Conservation (phyloP, 2,113 vertebrate genomes). For the Mirounga angustirostris region DNA sequence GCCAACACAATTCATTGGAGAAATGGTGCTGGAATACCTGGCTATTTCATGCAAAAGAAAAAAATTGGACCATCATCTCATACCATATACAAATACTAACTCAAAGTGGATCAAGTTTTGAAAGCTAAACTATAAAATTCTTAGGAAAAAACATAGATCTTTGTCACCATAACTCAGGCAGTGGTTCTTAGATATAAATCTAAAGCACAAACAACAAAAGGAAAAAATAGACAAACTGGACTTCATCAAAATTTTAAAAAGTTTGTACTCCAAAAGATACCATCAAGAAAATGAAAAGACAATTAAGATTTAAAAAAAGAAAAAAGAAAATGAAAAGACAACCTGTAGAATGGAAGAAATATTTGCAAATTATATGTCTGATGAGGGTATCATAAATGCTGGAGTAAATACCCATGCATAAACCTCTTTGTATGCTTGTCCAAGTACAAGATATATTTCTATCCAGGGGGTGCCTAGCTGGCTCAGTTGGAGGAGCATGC, state of each 20-base stretch:
- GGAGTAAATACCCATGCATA: not conserved
- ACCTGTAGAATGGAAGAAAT: not conserved
- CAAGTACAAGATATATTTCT: not conserved
- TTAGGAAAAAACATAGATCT: not conserved
- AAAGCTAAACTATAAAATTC: not conserved
- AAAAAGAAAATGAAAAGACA: slow-evolving; percentile 19
- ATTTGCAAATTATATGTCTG: not conserved
- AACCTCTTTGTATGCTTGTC: not conserved
- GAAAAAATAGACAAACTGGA: not conserved
- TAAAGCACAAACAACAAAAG: not conserved
- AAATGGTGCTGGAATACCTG: not conserved
- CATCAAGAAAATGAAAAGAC: slow-evolving; percentile 8
- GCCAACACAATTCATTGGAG: not conserved
- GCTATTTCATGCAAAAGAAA: not conserved
- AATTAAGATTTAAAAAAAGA: not conserved
- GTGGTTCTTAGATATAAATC: not conserved
- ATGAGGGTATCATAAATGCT: not conserved
- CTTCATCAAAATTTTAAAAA: slow-evolving; percentile 30
- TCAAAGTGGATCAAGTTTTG: not conserved
- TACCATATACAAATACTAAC: not conserved
- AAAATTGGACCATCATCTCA: not conserved
- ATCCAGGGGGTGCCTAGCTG: not conserved
- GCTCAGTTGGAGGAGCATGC: not conserved
- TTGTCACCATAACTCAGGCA: not conserved
- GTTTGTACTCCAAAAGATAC: not conserved